A percentile compares a stretch with the other conserved stretches of the same genome.
Conservation (phyloP, 1,140 invertebrate genomes). For the Drosophila ohnishii region DNA sequence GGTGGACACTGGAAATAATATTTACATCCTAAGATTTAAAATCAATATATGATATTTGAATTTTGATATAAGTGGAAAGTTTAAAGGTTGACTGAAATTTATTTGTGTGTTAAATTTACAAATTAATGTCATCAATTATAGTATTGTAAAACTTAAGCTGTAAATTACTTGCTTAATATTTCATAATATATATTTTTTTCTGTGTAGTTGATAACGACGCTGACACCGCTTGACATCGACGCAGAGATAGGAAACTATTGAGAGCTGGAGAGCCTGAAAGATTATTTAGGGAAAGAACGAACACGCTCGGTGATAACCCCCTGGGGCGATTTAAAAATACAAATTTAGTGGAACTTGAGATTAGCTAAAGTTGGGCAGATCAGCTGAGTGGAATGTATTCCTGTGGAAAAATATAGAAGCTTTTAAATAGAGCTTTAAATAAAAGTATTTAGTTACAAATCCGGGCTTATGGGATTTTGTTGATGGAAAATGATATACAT, state of each 20-base stretch:
- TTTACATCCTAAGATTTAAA: neutral
- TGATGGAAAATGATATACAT: neutral
- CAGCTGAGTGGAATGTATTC: conserved; percentile 38
- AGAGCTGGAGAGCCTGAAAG: conserved; percentile 7
- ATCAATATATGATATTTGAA: neutral
- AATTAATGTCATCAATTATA: too few species aligned
- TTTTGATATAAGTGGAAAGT: neutral
- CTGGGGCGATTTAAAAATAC: conserved; percentile 9
- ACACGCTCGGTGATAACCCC: conserved; percentile 60
- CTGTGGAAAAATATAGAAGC: conserved; percentile 18
- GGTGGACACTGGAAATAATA: conserved; percentile 1
- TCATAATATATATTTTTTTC: neutral
- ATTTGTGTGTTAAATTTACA: neutral
- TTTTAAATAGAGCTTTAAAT: neutral
- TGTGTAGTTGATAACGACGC: conserved; percentile 14
- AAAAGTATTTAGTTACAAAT: neutral
- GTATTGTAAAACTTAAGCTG: too few species aligned
- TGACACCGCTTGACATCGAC: conserved; percentile 50
- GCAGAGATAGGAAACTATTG: conserved; percentile 15
- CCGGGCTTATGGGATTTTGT: neutral
- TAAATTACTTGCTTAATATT: neutral
- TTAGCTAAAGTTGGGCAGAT: conserved; percentile 2
- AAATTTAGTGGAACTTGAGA: conserved; percentile 13
- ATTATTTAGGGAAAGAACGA: conserved; percentile 6
- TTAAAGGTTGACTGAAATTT: neutral